Percentiles rank a stretch among this genome's conserved stretches.
Evolutionary conservation across 2,888 invertebrate species (phyloP).

Genomic region (Papilio demoleus): DNA sequence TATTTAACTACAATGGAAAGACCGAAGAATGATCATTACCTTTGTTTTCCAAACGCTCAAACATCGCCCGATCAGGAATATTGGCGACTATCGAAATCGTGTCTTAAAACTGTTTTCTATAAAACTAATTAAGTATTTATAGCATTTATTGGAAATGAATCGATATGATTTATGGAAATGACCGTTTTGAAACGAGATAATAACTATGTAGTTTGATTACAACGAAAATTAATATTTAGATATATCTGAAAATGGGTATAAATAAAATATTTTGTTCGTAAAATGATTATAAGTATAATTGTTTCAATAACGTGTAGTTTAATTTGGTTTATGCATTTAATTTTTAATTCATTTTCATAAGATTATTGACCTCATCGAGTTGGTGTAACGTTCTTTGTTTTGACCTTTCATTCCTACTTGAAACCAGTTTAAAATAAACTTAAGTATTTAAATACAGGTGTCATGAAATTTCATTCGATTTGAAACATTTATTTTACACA

Average conservation of each 20-base stretch:
- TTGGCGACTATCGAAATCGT: too few species aligned
- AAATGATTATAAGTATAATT: neutral
- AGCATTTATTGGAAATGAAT: too few species aligned
- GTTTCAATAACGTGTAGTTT: slow-evolving; percentile 1
- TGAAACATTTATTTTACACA: neutral
- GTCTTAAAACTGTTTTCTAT: too few species aligned
- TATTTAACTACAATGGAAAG: too few species aligned
- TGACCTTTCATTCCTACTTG: neutral
- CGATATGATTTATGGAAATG: too few species aligned
- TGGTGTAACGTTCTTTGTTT: neutral
- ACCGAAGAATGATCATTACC: too few species aligned
- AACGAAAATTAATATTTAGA: neutral
- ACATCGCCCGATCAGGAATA: too few species aligned
- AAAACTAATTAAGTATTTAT: too few species aligned
- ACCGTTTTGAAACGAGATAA: neutral
- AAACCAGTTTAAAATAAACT: neutral
- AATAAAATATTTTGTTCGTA: too few species aligned
- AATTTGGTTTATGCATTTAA: neutral
- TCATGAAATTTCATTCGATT: neutral
- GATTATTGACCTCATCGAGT: neutral
- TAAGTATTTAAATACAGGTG: neutral
- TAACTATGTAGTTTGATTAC: neutral
- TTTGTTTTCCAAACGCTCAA: too few species aligned
- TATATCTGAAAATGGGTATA: too few species aligned
- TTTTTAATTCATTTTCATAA: neutral